Evolutionary conservation across 2,113 vertebrate species (phyloP).

Genomic region (Hirundichthys speculiger): DNA sequence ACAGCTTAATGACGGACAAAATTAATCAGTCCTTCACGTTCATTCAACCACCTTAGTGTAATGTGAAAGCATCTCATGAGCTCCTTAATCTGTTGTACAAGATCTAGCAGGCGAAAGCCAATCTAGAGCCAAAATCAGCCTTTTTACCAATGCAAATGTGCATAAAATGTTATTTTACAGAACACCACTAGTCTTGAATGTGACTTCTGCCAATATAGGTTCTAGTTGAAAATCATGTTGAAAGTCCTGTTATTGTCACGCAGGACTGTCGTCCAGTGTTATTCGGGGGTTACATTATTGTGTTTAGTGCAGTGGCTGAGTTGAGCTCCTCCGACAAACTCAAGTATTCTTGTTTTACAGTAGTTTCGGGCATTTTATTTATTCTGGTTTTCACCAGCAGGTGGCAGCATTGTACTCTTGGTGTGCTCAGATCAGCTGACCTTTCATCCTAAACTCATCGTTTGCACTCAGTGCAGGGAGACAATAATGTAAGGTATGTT

Average conservation of each 20-base stretch:
- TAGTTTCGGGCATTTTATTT: background rate
- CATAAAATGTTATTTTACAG: background rate
- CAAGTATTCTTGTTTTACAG: background rate
- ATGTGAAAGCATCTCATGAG: conserved; percentile 33
- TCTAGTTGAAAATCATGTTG: too few relatives aligned
- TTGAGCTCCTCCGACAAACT: too few relatives aligned
- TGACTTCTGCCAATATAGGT: too few relatives aligned
- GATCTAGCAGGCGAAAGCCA: conserved; percentile 21
- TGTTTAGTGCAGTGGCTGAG: too few relatives aligned
- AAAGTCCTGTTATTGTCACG: too few relatives aligned
- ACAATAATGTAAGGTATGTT: background rate
- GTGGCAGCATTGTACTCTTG: conserved; percentile 35
- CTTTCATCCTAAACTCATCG: conserved; percentile 11
- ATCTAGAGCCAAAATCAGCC: background rate
- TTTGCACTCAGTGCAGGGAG: conserved; percentile 27
- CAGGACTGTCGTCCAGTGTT: too few relatives aligned
- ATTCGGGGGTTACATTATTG: too few relatives aligned
- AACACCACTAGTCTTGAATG: background rate
- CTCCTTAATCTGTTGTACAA: conserved; percentile 36
- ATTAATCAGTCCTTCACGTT: conserved; percentile 52
- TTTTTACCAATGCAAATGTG: conserved; percentile 3
- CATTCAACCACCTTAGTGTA: conserved; percentile 32
- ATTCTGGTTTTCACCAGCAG: conserved; percentile 44
- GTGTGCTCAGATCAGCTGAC: background rate
- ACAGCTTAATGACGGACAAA: conserved; percentile 46